These are phyloP conservation scores for Phocoena sinus DNA, from an alignment of 2,113 vertebrate species.

Conservation along the genomic window DNA sequence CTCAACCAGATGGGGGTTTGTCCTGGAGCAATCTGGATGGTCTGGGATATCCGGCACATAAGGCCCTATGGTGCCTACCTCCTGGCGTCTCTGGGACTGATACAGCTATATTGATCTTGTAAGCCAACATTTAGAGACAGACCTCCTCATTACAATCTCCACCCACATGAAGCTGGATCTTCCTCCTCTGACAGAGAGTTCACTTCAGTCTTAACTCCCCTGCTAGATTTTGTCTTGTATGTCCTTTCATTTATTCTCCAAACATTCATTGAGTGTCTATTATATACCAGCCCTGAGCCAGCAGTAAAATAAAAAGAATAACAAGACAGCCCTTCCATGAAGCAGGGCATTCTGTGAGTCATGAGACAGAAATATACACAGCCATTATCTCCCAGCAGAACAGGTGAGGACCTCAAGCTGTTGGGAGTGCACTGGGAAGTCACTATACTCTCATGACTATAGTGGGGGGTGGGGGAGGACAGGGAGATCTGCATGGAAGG, in stretches of 20 bases:
- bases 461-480: fast-evolving
- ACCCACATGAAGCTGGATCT: background rate
- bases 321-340: background rate
- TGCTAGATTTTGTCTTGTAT: background rate
- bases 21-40: background rate
- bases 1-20: background rate
- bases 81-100: background rate
- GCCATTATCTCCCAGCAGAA: background rate
- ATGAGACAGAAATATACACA: background rate
- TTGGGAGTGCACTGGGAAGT: background rate
- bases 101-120: background rate
- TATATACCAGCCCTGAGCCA: background rate
- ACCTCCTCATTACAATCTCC: background rate
- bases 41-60: background rate
- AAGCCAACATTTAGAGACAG: background rate
- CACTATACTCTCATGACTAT: background rate
- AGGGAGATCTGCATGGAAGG: background rate
- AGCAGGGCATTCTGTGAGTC: background rate
- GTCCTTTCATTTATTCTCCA: background rate
- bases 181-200: background rate
- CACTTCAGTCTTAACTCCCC: background rate
- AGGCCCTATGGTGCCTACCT: background rate
- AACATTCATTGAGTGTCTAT: background rate
- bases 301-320: background rate
- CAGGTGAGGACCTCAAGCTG: background rate